Base-by-base conservation (phyloP, 2,113 vertebrate species). In the Apaloderma vittatum region DNA sequence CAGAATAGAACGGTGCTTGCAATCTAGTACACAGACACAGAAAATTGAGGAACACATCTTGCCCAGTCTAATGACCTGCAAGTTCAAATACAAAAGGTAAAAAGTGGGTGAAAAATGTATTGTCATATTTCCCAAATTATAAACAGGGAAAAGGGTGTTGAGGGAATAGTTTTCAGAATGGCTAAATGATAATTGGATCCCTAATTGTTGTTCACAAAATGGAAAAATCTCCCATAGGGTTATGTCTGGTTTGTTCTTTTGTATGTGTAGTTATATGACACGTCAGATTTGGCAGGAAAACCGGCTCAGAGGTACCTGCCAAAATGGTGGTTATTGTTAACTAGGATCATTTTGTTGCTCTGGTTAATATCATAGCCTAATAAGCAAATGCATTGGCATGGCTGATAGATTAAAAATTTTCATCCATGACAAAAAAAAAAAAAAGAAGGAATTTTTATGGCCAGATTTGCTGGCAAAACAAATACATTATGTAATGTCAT, bases 171-270 rank as follows among this genome's bases (percentile, higher is more conserved):
- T 88, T 86, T 86, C 34, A 68, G 45, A 89, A 82, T 37, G 15
- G 12, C 12, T 78, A 65, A 79, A 68, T 73, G 27, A 37, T 79
- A 88, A 61, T 27, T 92, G 45, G 9, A 79, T 65, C 40, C 49
- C 27, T 68, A 90, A 95, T 40, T 65, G 40, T n/a, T 82, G 10
- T 52, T 85, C 14, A 4, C 15, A 72, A 58, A 93, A 85, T 49
- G 37, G 29, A 79, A 94, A 90, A 80, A 57, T 71, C 9, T 93
- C 49, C 45, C 67, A 49, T 32, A 79, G 18, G 10, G 7, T 0
- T 77, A 84, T 46, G 26, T 89, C 61, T 84, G 21, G 7, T 94
- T 95, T 94, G 19, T 91, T 77, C 75, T 74, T 95, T 86, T 77
- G 7, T 79, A 63, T 46, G 20, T 51, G 20, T 55, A 48, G 15